Percentiles rank a stretch among this genome's conserved stretches.
phyloP scores from a whole-genome alignment of 2,113 vertebrate genomes.

The Odocoileus virginianus region DNA sequence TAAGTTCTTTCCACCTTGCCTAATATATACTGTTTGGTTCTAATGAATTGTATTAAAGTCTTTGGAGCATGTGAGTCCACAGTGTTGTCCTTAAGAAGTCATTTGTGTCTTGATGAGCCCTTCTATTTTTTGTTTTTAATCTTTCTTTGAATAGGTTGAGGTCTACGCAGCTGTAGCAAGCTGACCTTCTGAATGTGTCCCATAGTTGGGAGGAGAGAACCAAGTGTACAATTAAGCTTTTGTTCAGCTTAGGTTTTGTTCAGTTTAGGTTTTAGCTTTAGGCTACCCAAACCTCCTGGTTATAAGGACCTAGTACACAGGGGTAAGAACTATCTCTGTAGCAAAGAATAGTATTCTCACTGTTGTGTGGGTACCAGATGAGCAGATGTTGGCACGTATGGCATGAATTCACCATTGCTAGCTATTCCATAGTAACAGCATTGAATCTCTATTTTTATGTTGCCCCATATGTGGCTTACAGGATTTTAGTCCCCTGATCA shows the following conservation, averaged over 20 bases:
- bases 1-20: not conserved
- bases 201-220: not conserved
- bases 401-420: too few relatives aligned
- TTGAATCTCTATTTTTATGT: too few relatives aligned
- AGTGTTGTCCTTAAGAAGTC: too few relatives aligned
- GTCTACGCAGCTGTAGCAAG: not conserved
- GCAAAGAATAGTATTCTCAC: not conserved
- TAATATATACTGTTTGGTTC: not conserved
- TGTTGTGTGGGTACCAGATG: not conserved
- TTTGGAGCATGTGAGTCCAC: not conserved
- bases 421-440: too few relatives aligned
- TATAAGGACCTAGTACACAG: not conserved
- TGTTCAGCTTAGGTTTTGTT: not conserved
- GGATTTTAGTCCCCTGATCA: too few relatives aligned
- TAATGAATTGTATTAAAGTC: not conserved
- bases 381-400: not conserved
- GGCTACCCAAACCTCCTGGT: too few relatives aligned
- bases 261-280: not conserved
- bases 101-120: too few relatives aligned
- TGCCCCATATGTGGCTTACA: too few relatives aligned
- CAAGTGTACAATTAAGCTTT: not conserved
- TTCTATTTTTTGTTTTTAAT: not conserved
- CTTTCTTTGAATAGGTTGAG: not conserved
- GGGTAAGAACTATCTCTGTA: not conserved
- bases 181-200: not conserved